Base-by-base conservation (phyloP, 2,113 vertebrate species). In the Periophthalmus modestus region DNA sequence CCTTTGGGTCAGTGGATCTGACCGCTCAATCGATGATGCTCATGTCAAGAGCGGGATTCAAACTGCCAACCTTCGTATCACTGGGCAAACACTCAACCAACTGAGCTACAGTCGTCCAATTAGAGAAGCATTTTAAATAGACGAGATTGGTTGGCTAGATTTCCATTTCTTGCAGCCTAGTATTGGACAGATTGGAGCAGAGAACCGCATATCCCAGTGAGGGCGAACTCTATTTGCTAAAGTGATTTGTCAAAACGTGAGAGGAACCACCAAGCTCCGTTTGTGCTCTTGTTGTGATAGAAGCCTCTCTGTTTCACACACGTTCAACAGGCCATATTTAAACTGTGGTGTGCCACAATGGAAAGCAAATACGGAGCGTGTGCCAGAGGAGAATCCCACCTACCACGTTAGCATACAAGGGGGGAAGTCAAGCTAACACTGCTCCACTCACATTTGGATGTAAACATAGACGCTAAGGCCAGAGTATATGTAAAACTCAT, bases 281-380 rank as follows among this genome's bases (percentile, higher is more conserved):
- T 79, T 75, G 63, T 71, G 58, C 87, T 80, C 72, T 74, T 75
- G 81, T 80, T 82, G 72, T 72, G 68, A 88, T 76, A 89, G 82
- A 85, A 82, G 85, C 68, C 11, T 46, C 67, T 77, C 78, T 89
- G 72, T 85, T 83, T 85, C 74, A 77, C 77, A 75, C 55, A 23
- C 69, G 70, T 70, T 73, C 46, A 77, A 72, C 77, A 76, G 77
- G 77, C 84, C 82, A 86, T 80, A 85, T 86, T 81, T 84, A 87
- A 89, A 85, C 77, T 58, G 71, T 74, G 85, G 89, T 75, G 65
- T 80, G 80, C 87, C 89, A 83, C 85, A 87, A 75, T 72, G 85
- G 73, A 85, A 83, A 86, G 82, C 78, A 90, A 90, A 88, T 78
- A 83, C 80, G 65, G 66, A 23, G 23, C 16, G 74, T 55, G 18